These are phyloP conservation scores for Uria lomvia DNA, from an alignment of 2,113 vertebrate genomes.

Conservation along the genomic window DNA sequence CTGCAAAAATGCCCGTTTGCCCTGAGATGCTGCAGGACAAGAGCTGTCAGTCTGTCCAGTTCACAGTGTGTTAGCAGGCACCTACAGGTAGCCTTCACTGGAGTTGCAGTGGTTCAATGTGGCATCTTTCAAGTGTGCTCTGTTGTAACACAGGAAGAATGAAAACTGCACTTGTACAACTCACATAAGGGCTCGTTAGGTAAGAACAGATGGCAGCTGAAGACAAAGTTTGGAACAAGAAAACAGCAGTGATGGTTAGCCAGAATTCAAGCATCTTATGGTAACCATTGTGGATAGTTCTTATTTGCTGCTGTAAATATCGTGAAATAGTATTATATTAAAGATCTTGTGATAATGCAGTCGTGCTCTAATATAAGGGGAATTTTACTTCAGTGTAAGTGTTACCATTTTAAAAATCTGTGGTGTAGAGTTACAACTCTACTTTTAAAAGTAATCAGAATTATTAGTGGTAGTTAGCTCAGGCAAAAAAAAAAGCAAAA, in stretches of 20 bases:
- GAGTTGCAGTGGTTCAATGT: neutral
- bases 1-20: neutral
- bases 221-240: neutral
- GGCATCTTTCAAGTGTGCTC: neutral
- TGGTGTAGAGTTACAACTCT: neutral
- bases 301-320: neutral
- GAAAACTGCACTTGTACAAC: accelerated
- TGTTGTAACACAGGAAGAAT: neutral
- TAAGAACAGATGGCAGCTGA: neutral
- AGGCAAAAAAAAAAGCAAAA: neutral
- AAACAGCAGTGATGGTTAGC: neutral
- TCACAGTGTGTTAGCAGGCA: accelerated
- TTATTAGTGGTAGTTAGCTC: neutral
- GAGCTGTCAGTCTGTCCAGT: neutral
- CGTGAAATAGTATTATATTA: neutral
- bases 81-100: neutral
- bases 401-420: neutral
- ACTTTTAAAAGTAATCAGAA: neutral
- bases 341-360: neutral
- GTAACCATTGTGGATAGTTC: neutral
- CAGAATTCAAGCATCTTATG: neutral
- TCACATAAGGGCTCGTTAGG: neutral
- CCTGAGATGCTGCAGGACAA: neutral
- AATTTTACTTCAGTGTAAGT: neutral
- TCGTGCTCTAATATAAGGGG: neutral